Percentiles rank a stretch among this genome's conserved stretches.
Evolutionary conservation across 2,113 vertebrate genomes (phyloP).

Genomic region (Calcarius ornatus): DNA sequence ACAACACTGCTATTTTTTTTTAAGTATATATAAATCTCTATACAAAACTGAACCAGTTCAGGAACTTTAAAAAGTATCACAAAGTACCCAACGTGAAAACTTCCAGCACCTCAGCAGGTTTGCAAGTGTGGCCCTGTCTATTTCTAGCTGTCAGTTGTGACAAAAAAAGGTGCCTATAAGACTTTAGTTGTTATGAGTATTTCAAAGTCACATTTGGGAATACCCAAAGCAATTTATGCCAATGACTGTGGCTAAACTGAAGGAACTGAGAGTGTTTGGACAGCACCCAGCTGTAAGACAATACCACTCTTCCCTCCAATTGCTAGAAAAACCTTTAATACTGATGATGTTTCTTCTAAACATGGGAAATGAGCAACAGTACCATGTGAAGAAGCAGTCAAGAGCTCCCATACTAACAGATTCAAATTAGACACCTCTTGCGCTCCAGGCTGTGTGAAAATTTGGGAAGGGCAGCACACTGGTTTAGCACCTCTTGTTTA

Average conservation of each 20-base stretch:
- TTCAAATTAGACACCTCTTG: background rate
- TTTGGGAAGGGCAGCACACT: background rate
- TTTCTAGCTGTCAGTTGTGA: background rate
- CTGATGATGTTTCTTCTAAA: background rate
- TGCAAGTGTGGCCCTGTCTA: background rate
- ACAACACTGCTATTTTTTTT: background rate
- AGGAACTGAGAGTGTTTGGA: background rate
- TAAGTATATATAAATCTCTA: background rate
- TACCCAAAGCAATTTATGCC: background rate
- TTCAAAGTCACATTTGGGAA: background rate
- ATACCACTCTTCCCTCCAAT: background rate
- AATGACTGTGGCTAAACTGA: background rate
- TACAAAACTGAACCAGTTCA: rapidly evolving
- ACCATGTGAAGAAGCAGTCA: background rate
- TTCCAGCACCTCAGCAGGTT: background rate
- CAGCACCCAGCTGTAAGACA: rapidly evolving
- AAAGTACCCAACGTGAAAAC: background rate
- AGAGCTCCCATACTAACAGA: background rate
- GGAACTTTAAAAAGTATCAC: background rate
- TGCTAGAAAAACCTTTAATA: background rate
- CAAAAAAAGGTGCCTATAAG: background rate
- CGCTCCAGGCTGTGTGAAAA: conserved; percentile 25
- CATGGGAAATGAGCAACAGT: background rate
- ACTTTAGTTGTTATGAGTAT: background rate
- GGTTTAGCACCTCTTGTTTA: conserved; percentile 1